phyloP scores from a whole-genome alignment of 2,797 vertebrate genomes.

The Oryzias dopingdopingensis region DNA sequence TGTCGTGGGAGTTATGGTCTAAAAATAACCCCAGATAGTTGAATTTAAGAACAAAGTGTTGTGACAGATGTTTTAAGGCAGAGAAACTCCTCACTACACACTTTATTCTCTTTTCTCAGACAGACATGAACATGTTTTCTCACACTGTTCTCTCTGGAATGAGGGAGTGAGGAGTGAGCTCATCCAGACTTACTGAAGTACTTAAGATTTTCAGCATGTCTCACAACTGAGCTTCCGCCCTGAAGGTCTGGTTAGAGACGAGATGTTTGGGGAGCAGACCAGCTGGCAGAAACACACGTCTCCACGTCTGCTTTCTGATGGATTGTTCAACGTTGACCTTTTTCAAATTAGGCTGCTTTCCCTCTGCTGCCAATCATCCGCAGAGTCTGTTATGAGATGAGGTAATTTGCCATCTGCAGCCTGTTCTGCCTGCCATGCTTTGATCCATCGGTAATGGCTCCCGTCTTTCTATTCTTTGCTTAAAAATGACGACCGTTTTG shows the following conservation, averaged over 20 bases:
- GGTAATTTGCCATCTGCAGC: constrained; percentile 18
- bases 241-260: not conserved
- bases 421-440: constrained; percentile 4
- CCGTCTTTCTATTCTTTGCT: constrained; percentile 4
- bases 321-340: constrained; percentile 14
- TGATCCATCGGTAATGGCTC: constrained; percentile 11
- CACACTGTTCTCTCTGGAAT: too few relatives aligned
- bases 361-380: constrained; percentile 19
- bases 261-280: not conserved
- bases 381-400: constrained; percentile 8
- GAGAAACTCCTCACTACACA: too few relatives aligned
- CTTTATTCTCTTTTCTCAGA: too few relatives aligned
- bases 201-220: not conserved
- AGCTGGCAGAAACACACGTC: not conserved
- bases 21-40: too few relatives aligned
- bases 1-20: too few relatives aligned
- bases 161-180: too few relatives aligned
- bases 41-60: too few relatives aligned
- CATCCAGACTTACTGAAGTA: too few relatives aligned
- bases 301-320: not conserved
- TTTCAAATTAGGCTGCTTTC: constrained; percentile 15
- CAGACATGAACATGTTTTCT: too few relatives aligned
- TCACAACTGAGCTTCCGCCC: not conserved
- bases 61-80: too few relatives aligned
- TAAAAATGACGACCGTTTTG: constrained; percentile 10